Percentiles rank a stretch among this genome's conserved stretches.
These are phyloP conservation scores for Daubentonia madagascariensis DNA, from an alignment of 2,113 vertebrate genomes.

Conservation along the genomic window DNA sequence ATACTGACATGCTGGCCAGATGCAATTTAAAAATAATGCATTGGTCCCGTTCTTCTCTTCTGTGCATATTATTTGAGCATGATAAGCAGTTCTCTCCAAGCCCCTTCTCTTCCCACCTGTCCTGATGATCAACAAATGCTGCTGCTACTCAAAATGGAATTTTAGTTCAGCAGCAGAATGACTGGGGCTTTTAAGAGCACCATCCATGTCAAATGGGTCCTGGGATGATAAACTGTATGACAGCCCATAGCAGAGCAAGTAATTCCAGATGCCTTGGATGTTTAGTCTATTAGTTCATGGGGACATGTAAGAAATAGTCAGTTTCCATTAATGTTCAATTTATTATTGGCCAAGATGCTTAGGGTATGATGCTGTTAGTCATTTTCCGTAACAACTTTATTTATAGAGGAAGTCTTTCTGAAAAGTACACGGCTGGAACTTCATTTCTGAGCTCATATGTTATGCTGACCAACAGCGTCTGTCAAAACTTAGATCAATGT, in stretches of 20 bases:
- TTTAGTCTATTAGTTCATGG: constrained; percentile 63
- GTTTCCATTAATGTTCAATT: constrained; percentile 57
- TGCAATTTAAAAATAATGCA: constrained; percentile 37
- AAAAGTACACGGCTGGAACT: constrained; percentile 20
- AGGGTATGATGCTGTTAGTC: constrained; percentile 20
- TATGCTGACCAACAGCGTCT: constrained; percentile 54
- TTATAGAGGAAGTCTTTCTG: constrained; percentile 62
- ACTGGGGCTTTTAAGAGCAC: constrained; percentile 43
- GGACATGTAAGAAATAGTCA: constrained; percentile 59
- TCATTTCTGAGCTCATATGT: constrained; percentile 32
- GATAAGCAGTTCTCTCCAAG: background rate
- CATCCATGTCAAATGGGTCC: background rate
- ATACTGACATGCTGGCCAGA: constrained; percentile 32
- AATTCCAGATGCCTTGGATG: constrained; percentile 65
- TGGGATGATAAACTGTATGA: constrained; percentile 8
- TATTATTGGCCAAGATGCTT: constrained; percentile 32
- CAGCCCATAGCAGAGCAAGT: constrained; percentile 2
- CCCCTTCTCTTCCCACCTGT: constrained; percentile 38
- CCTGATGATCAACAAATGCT: constrained; percentile 14
- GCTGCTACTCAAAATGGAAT: background rate
- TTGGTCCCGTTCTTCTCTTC: background rate
- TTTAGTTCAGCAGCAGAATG: background rate
- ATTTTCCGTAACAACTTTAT: constrained; percentile 62
- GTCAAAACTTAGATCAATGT: constrained; percentile 64
- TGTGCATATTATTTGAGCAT: background rate